Base-by-base conservation (phyloP, 2,888 invertebrate species). In the Malthinus seriepunctatus region DNA sequence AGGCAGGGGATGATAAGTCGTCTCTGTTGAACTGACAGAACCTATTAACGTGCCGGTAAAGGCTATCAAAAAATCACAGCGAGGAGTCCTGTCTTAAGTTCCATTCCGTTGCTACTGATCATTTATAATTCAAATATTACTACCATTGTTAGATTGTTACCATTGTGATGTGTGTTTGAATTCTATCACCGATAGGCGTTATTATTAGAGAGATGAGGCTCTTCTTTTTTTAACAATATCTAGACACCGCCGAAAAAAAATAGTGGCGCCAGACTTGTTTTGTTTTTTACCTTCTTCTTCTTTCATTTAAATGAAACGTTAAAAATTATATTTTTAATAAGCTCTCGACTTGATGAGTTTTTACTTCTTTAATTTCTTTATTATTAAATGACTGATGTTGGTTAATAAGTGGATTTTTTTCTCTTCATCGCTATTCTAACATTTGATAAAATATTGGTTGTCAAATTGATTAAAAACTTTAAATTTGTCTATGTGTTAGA, bases 111-210 rank as follows among this genome's bases (percentile, higher is more conserved):
- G 72, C 73, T 73, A 73, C 73, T 63, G 71, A 73, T 69, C 71
- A 73, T 72, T 71, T 72, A 73, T 72, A 72, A 74, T 73, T 73
- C 72, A 73, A 73, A 74, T 73, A 75, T 72, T 68, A 69, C 67
- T 69, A 65, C 67, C 61, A 71, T 73, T 73, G 71, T 72, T 51
- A 44, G 61, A 71, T 73, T 73, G 71, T 72, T 51, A 44, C 49
- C 12, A 33, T 61, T 46, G 47, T 45, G 8, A 23, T 23, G 23
- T 23, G 23, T 35, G 51, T 39, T 15, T 39, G 54, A 47, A 48
- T 48, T 32, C 15, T 46, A 39, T 54, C 54, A 38, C 32, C 48
- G 54, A 53, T 52, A 50, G 51, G 51, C 48, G 53, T 54, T 56
- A 48, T 62, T 60, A 60, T 49, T 56, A 56, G 48, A 38, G 33